Evolutionary conservation across 64 coral and sea anemone genomes (phyloP), one percentile per base, ranked within the genome.

Genomic region (Porites lutea): DNA sequence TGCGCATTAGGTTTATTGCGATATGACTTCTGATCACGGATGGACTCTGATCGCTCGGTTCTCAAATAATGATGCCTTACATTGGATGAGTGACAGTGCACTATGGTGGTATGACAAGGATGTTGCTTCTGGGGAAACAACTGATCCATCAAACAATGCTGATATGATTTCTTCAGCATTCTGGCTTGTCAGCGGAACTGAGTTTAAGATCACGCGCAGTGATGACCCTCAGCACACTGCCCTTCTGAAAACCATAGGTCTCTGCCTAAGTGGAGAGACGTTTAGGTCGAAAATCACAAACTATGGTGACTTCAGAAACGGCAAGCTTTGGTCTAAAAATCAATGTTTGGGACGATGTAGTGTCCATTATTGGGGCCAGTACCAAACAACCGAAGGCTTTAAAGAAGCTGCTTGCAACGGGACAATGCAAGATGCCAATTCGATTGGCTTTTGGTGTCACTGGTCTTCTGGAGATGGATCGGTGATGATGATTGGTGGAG

Each of bases 171-270:
- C 59, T 16, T 3, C 50, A 21, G 55, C 79, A 43, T 82, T 82
- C 79, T 61, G 79, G 79, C 79, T 78, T 16, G 59, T 90, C 49
- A 80, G 22, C 57, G 88, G 88, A 2, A 90, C 14, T 6, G 77
- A 90, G 59, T 90, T 90, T n/a, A 90, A 90, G 76, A 79, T 90
- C 12, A 80, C 88, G 6, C 88, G 86, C 51, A 88, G 86, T 16
- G 86, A 88, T 77, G 86, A 88, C 21, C 7, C 75, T 59, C 44
- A 15, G 80, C 65, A 57, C 54, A 57, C 7, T 57, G 7, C 54
- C 54, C 54, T 57, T 7, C 12, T 57, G 54, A 7, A 57, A 12
- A 57, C 54, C 54, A 57, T 12, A 57, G 54, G 54, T 57, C 7
- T 9, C 54, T 57, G 54, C 54, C 54, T 57, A 12, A 12, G 54